Evolutionary conservation across 2,113 vertebrate species (phyloP), one percentile per base, ranked within the genome.

Genomic region (Microtus montanus): DNA sequence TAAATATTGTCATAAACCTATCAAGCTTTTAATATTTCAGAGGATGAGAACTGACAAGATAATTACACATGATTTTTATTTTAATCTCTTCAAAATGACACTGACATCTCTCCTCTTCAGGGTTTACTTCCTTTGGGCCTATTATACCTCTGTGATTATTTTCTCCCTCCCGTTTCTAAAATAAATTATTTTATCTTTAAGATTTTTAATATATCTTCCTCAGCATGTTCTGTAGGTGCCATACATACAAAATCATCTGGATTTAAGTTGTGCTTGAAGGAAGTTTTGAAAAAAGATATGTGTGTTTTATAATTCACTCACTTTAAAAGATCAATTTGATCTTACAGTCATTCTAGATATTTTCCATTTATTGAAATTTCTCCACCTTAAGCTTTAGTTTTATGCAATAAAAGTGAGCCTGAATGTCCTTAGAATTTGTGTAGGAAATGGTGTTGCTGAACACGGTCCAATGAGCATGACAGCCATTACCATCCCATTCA

Each of bases 1-100:
- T 38, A 89, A 94, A 89, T 92, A 83, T 66, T 92, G n/a, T 91
- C 78, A 77, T 91, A 92, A 95, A 66, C 19, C 44, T 71, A 93
- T 71, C 71, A 92, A 26, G 19, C 58, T 63, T 93, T 87, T 88
- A 82, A 90, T 85, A 82, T 85, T 95, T 96, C 90, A 70, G 68
- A 91, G 66, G n/a, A 30, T 47, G 41, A 95, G 80, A 91, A 41
- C 11, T 95, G 41, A 73, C 47, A 73, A 96, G 92, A 73, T 95
- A 92, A 93, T 92, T 94, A 88, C 11, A 79, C 41, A 68, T 41
- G 47, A 68, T 92, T 49, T 92, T 92, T 73, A 93, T 94, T 92
- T 93, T 44, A 94, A 41, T 61, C 49, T 95, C 84, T 85, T 96
- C 58, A 71, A 94, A 93, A 61, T 82, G 66, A 94, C 61, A 8